Conservation (phyloP, 2,113 vertebrate genomes). For the Catharus fuscescens region DNA sequence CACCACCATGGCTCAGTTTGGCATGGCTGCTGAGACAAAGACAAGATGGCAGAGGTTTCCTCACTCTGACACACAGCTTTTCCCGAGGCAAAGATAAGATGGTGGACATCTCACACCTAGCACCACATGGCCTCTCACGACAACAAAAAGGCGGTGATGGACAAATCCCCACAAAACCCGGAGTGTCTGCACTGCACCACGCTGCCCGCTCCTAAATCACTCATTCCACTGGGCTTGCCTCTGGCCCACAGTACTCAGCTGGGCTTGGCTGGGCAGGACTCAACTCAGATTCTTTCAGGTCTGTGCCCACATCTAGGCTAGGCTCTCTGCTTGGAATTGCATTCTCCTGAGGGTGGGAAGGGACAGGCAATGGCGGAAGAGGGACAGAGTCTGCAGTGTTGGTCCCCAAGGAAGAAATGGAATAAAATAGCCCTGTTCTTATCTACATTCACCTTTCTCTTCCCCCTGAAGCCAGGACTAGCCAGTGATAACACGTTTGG, state of each 20-base stretch:
- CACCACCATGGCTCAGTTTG: background rate
- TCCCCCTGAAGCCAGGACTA: background rate
- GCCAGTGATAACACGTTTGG: background rate
- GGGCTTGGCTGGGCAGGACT: background rate
- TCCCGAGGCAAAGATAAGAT: background rate
- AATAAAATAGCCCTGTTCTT: background rate
- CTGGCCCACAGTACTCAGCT: background rate
- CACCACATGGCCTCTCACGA: rapidly evolving
- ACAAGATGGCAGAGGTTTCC: too few relatives aligned
- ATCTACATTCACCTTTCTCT: background rate
- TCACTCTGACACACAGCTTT: background rate
- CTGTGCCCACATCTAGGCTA: background rate
- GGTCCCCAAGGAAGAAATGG: background rate
- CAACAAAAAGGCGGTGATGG: rapidly evolving
- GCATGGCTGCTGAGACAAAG: rapidly evolving
- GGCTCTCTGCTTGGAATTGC: background rate
- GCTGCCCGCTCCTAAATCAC: rapidly evolving
- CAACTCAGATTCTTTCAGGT: background rate
- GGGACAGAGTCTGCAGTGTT: background rate
- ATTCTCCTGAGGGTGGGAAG: background rate
- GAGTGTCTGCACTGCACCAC: background rate
- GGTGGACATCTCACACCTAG: background rate
- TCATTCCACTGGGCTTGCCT: background rate
- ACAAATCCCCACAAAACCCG: rapidly evolving
- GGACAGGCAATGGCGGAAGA: rapidly evolving